phyloP scores from a whole-genome alignment of 2,797 vertebrate species.

The Gymnocypris eckloni region DNA sequence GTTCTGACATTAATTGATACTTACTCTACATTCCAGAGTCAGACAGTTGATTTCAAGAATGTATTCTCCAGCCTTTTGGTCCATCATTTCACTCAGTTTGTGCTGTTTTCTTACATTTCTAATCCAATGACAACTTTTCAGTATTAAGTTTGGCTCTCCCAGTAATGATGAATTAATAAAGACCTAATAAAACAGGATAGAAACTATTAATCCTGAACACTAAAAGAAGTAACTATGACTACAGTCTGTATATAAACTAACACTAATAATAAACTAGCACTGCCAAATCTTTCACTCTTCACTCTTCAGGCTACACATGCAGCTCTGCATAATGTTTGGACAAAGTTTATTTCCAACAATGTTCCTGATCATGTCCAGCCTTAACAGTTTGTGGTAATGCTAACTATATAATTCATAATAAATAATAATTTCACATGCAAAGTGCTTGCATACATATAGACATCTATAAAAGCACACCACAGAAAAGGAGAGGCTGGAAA shows the following conservation, averaged over 20 bases:
- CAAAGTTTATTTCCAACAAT: not conserved
- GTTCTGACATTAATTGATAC: conserved; percentile 11
- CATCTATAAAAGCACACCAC: not conserved
- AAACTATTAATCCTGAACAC: not conserved
- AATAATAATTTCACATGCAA: not conserved
- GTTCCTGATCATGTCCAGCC: not conserved
- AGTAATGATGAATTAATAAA: not conserved
- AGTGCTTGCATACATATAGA: not conserved
- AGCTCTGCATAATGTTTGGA: not conserved
- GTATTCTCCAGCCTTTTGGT: not conserved
- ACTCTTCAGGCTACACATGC: not conserved
- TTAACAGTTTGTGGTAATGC: not conserved
- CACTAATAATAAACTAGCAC: not conserved
- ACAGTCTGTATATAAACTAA: not conserved
- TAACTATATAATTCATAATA: not conserved
- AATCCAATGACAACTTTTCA: not conserved
- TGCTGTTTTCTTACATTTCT: not conserved
- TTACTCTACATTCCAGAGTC: not conserved
- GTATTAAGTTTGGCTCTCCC: not conserved
- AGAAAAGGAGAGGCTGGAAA: not conserved
- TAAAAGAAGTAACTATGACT: not conserved
- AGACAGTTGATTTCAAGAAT: not conserved
- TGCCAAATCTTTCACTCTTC: conserved; percentile 16
- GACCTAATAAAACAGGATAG: not conserved
- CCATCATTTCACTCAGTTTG: not conserved